A percentile compares a stretch with the other conserved stretches of the same genome.
Evolutionary conservation across 2,113 vertebrate species (phyloP).

Genomic region (Onychorhynchus coronatus): DNA sequence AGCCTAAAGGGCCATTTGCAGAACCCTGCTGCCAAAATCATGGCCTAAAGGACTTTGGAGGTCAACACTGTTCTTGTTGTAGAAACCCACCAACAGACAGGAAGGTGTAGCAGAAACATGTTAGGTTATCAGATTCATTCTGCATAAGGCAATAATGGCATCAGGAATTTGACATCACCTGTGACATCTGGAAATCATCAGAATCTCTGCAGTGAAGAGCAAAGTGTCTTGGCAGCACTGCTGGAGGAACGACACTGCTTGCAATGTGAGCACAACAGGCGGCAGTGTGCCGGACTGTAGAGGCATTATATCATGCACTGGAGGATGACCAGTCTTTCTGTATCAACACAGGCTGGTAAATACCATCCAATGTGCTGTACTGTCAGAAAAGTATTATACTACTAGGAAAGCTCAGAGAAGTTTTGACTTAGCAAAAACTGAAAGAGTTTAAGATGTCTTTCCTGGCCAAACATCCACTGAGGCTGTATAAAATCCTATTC

Average conservation of each 20-base stretch:
- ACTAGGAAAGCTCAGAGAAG: background rate
- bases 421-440: background rate
- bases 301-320: background rate
- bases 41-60: background rate
- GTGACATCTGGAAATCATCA: background rate
- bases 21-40: background rate
- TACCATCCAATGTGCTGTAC: background rate
- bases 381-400: background rate
- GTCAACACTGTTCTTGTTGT: fast-evolving
- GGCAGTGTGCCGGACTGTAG: fast-evolving
- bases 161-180: background rate
- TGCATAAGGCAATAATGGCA: background rate
- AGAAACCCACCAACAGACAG: background rate
- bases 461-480: background rate
- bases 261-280: background rate
- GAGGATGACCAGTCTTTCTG: background rate
- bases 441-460: background rate
- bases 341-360: background rate
- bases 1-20: background rate
- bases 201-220: background rate
- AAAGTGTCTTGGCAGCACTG: background rate
- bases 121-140: background rate
- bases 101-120: background rate
- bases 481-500: background rate
- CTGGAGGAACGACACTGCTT: background rate